These are phyloP conservation scores for Bubo bubo DNA, from an alignment of 2,113 vertebrate species.

Conservation along the genomic window DNA sequence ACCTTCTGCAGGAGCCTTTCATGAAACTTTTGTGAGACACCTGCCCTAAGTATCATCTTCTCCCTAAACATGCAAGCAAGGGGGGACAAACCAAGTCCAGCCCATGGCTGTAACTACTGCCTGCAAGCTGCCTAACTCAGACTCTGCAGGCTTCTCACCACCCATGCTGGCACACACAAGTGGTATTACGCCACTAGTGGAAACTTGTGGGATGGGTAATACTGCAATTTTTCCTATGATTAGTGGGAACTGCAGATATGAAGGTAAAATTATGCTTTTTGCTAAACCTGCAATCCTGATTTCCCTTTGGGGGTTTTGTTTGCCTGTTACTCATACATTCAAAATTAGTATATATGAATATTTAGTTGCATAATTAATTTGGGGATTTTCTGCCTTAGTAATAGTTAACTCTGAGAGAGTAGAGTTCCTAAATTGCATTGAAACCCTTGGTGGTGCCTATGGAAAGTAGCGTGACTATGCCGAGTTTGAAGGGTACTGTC, in stretches of 20 bases:
- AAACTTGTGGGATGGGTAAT: not conserved
- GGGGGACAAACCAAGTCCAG: not conserved
- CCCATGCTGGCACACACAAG: fast-evolving
- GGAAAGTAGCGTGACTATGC: not conserved
- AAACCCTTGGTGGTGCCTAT: not conserved
- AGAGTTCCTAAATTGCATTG: not conserved
- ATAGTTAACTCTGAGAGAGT: not conserved
- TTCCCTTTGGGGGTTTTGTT: not conserved
- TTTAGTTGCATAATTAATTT: not conserved
- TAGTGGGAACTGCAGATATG: not conserved
- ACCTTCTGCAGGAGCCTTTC: not conserved
- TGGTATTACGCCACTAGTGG: not conserved
- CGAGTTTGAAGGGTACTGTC: not conserved
- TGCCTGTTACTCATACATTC: not conserved
- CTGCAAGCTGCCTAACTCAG: not conserved
- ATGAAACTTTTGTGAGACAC: not conserved
- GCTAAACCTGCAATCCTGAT: not conserved
- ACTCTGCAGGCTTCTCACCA: not conserved
- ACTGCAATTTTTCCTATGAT: not conserved
- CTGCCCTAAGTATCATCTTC: not conserved
- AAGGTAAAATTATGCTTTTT: not conserved
- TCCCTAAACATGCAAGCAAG: not conserved
- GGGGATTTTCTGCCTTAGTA: not conserved
- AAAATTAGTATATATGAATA: not conserved
- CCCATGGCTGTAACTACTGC: not conserved